Evolutionary conservation across 2,888 invertebrate genomes (phyloP).

Genomic region (Microplitis deprimator): DNA sequence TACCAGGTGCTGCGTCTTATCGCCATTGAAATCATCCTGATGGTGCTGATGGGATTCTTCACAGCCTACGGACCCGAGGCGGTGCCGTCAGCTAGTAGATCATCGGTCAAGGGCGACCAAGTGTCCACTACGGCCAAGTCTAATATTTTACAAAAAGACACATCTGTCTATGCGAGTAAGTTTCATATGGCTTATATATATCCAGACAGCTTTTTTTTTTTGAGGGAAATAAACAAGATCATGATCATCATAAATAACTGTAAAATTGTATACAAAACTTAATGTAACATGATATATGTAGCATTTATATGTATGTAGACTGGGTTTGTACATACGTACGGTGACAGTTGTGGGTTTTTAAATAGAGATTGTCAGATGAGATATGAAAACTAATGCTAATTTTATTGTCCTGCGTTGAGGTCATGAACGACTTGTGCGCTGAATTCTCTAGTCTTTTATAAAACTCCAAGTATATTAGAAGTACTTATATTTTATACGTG

Average conservation of each 20-base stretch:
- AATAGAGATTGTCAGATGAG: slow-evolving; percentile 31
- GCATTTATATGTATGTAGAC: not conserved
- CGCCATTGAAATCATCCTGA: slow-evolving; percentile 72
- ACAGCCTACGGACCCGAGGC: slow-evolving; percentile 72
- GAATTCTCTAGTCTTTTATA: slow-evolving; percentile 15
- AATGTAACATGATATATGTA: not conserved
- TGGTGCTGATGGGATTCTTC: slow-evolving; percentile 73
- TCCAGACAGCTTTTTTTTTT: not conserved
- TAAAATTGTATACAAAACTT: not conserved
- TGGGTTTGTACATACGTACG: not conserved
- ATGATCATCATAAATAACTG: not conserved
- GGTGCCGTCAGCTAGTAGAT: not conserved
- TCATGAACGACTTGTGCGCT: not conserved
- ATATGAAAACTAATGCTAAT: slow-evolving; percentile 35
- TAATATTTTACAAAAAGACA: slow-evolving; percentile 11
- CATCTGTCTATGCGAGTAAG: slow-evolving; percentile 39
- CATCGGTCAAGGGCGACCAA: not conserved
- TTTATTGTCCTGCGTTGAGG: slow-evolving; percentile 7
- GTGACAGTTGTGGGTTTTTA: slow-evolving; percentile 1
- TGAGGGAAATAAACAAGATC: not conserved
- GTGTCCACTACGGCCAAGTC: not conserved
- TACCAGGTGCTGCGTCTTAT: slow-evolving; percentile 70
- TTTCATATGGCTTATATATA: not conserved
- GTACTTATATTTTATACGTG: not conserved
- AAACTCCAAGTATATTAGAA: not conserved